phyloP scores from a whole-genome alignment of 2,797 vertebrate genomes.

The Percopsis omiscomaycus region DNA sequence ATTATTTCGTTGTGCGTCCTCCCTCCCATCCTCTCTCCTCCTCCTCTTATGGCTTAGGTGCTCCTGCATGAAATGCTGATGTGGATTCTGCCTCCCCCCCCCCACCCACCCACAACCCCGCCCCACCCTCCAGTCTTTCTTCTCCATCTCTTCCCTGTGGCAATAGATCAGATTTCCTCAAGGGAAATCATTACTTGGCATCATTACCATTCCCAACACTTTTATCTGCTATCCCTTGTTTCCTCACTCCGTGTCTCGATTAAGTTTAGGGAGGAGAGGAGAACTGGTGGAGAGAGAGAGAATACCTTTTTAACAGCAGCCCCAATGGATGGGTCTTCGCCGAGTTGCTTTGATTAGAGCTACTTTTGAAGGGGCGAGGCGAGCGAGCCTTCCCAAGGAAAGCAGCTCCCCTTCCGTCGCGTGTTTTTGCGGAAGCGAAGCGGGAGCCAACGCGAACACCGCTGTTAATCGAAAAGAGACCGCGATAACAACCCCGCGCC shows the following conservation, averaged over 20 bases:
- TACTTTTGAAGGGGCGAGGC: slow-evolving; percentile 43
- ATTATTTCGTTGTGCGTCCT: slow-evolving; percentile 57
- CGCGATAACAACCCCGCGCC: slow-evolving; percentile 41
- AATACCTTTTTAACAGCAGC: slow-evolving; percentile 80
- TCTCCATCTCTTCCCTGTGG: slow-evolving; percentile 86
- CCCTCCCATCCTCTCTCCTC: slow-evolving; percentile 50
- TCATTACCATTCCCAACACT: slow-evolving; percentile 91
- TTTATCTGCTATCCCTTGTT: slow-evolving; percentile 90
- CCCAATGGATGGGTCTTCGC: slow-evolving; percentile 82
- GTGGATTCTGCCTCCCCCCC: slow-evolving; percentile 63
- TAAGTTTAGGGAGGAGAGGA: slow-evolving; percentile 73
- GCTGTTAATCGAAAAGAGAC: slow-evolving; percentile 28
- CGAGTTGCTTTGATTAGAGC: slow-evolving; percentile 60
- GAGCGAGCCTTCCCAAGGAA: slow-evolving; percentile 39
- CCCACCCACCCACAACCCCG: slow-evolving; percentile 40
- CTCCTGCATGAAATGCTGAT: slow-evolving; percentile 87
- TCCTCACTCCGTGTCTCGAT: slow-evolving; percentile 88
- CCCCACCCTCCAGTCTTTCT: slow-evolving; percentile 79
- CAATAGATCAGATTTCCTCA: slow-evolving; percentile 92
- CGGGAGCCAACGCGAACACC: neutral
- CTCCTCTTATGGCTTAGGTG: slow-evolving; percentile 78
- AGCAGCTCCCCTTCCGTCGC: slow-evolving; percentile 7
- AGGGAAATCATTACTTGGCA: slow-evolving; percentile 97
- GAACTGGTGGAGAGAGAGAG: slow-evolving; percentile 44
- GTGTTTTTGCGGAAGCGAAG: neutral